phyloP scores from a whole-genome alignment of 2,888 invertebrate genomes.

The Dolichomitus sp. region DNA sequence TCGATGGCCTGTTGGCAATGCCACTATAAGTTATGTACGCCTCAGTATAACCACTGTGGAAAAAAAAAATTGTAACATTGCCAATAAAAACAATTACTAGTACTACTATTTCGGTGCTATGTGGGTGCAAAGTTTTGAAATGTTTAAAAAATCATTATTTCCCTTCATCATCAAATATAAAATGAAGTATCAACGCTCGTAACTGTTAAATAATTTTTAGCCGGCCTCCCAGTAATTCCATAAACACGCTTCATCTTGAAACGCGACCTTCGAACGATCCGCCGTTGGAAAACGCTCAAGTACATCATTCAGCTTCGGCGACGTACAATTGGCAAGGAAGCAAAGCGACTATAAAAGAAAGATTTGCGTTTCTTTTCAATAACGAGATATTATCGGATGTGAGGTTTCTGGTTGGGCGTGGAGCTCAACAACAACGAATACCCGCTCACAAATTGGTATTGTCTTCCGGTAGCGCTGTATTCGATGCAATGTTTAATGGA shows the following conservation, averaged over 20 bases:
- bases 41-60: too few species aligned
- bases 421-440: constrained; percentile 90
- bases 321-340: constrained; percentile 91
- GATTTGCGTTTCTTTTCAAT: constrained; percentile 91
- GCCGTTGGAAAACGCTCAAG: constrained; percentile 72
- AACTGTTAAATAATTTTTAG: constrained; percentile 62
- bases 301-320: constrained; percentile 63
- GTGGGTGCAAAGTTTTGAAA: too few species aligned
- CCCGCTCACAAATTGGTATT: constrained; percentile 94
- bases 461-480: constrained; percentile 94
- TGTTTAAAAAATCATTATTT: too few species aligned
- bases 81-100: too few species aligned
- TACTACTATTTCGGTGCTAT: too few species aligned
- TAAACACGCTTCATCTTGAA: constrained; percentile 76
- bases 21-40: too few species aligned
- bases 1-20: too few species aligned
- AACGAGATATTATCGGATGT: constrained; percentile 91
- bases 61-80: too few species aligned
- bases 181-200: background rate
- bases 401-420: constrained; percentile 93
- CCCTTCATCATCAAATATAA: too few species aligned
- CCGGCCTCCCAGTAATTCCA: constrained; percentile 80
- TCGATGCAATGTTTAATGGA: constrained; percentile 95
- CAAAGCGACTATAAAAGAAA: constrained; percentile 92
- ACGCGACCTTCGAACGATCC: constrained; percentile 73